Evolutionary conservation across 2,113 vertebrate species (phyloP).

Genomic region (Amia ocellicauda): DNA sequence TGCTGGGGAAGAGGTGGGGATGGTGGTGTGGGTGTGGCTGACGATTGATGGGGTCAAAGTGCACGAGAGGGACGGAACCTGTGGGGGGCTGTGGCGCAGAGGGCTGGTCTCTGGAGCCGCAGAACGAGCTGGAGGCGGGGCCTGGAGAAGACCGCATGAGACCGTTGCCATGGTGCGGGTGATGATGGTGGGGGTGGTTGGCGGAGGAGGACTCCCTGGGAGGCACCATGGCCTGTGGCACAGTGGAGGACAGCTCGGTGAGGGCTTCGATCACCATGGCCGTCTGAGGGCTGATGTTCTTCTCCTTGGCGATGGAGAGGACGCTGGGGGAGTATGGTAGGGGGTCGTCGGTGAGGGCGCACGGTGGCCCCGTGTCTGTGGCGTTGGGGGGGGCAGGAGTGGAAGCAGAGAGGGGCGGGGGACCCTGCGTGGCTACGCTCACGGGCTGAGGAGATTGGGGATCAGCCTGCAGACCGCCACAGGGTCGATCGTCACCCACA

Average conservation of each 20-base stretch:
- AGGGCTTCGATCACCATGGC: slow-evolving; percentile 95
- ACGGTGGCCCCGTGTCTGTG: slow-evolving; percentile 19
- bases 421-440: slow-evolving; percentile 37
- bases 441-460: slow-evolving; percentile 18
- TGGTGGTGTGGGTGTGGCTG: too few species aligned
- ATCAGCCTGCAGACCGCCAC: slow-evolving; percentile 36
- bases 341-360: slow-evolving; percentile 40
- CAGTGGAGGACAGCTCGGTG: slow-evolving; percentile 83
- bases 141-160: slow-evolving; percentile 38
- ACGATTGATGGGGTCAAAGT: too few species aligned
- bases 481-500: slow-evolving; percentile 41
- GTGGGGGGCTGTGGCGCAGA: slow-evolving; percentile 53
- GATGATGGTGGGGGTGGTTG: slow-evolving; percentile 42
- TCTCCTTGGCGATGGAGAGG: slow-evolving; percentile 91
- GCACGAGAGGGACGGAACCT: not conserved
- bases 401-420: slow-evolving; percentile 35
- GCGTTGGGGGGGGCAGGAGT: slow-evolving; percentile 33
- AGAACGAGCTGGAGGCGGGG: slow-evolving; percentile 40
- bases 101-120: not conserved
- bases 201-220: slow-evolving; percentile 41
- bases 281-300: slow-evolving; percentile 91
- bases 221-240: slow-evolving; percentile 58
- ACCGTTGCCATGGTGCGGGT: slow-evolving; percentile 42
- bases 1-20: slow-evolving; percentile 15
- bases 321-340: slow-evolving; percentile 76